Percentiles rank a stretch among this genome's conserved stretches.
Conservation (phyloP, 2,888 invertebrate species). For the Hydrotaea diabolus region DNA sequence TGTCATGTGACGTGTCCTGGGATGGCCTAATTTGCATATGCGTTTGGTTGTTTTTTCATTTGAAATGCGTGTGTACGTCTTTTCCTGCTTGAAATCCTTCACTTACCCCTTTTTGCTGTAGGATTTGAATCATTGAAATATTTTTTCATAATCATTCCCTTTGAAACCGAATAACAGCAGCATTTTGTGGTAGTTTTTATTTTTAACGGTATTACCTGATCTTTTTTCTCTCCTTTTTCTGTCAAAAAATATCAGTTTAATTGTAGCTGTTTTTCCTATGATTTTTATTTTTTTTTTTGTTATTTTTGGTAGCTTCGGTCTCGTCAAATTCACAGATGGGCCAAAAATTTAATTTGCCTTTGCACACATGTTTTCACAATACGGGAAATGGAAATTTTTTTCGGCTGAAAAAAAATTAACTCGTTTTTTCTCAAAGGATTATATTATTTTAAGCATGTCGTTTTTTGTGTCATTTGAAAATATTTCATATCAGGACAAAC, state of each 20-base stretch:
- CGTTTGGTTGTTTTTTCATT: constrained; percentile 11
- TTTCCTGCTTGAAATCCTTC: constrained; percentile 57
- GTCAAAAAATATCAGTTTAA: constrained; percentile 19
- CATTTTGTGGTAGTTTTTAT: constrained; percentile 2
- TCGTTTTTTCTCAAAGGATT: constrained; percentile 28
- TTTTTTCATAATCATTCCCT: constrained; percentile 23
- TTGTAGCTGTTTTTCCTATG: not conserved
- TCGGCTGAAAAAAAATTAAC: constrained; percentile 36
- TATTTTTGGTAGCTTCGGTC: too few relatives aligned
- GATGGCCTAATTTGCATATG: constrained; percentile 59
- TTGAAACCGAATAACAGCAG: constrained; percentile 12
- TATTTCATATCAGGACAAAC: not conserved
- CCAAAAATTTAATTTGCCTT: constrained; percentile 6
- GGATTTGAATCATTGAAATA: not conserved
- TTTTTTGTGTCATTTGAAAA: not conserved
- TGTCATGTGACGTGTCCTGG: constrained; percentile 29
- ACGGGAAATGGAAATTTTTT: not conserved
- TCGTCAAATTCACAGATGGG: constrained; percentile 27
- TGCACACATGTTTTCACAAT: not conserved
- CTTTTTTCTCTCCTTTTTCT: constrained; percentile 24
- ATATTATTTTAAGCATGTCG: constrained; percentile 11
- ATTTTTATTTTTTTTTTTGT: too few relatives aligned
- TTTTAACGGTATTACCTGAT: constrained; percentile 52
- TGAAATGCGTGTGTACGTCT: constrained; percentile 53
- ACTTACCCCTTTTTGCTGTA: constrained; percentile 56